Base-by-base conservation (phyloP, 2,888 invertebrate species). In the Drosophila kuntzei region DNA sequence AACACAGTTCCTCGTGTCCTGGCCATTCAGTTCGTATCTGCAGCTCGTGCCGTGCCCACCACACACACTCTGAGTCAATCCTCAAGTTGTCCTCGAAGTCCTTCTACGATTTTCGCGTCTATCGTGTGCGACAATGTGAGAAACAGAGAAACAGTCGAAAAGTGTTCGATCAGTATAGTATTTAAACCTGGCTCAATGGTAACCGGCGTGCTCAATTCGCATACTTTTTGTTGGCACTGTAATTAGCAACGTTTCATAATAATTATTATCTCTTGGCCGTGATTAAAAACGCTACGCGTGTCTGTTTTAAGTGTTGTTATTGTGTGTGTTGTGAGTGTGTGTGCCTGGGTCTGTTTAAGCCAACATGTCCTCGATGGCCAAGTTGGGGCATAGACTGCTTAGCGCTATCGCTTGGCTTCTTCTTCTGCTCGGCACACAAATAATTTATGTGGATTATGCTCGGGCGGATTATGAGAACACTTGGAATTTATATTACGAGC, bases 401-500 rank as follows among this genome's bases (percentile, higher is more conserved):
- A 62, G 66, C 53, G 61, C 49, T 51, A 66, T 62, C 55, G 60
- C 55, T 29, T 71, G 85, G 74, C 77, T 87, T 27, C 73, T 86
- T 6, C 39, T 58, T 25, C 79, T 60, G 65, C 75, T 85, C 58
- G 72, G 73, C 60, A 71, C 88, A 44, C 81, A 89, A 67, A 83
- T 91, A 76, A 86, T 91, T 79, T 87, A 90, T 90, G 91, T 92
- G 90, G 92, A 92, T 91, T 91, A 91, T 80, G 92, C 88, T 74
- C 84, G 89, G 71, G 91, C 92, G 89, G 93, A 94, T 90, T 93
- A 94, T 92, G 95, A 95, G 90, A 95, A 94, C 91, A 94, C 95
- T 66, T 95, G 95, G 93, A 95, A 94, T 91, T 94, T 95, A 92
- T 96, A 96, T 92, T 95, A 95, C 90, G 96, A 96, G 90, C 95